Base-by-base conservation (phyloP, 2,113 vertebrate species). In the Neotoma lepida region DNA sequence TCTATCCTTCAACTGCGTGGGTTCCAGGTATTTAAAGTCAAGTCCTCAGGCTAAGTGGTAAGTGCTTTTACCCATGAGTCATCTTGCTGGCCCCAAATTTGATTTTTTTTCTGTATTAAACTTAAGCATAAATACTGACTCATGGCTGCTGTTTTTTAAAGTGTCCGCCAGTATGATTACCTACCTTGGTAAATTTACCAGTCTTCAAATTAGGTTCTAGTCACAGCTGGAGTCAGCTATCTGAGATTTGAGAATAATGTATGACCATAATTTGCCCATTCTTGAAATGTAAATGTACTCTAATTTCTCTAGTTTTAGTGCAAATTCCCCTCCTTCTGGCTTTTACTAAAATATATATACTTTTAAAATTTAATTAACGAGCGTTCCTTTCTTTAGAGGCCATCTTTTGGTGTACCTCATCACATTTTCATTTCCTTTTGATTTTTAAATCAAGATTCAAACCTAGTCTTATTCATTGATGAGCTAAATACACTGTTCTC, bases 381-480 rank as follows among this genome's bases (percentile, higher is more conserved):
- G 56, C 2, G 24, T 70, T 93, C n/a, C 56, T 94, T n/a, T 33
- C 86, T 88, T 89, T 93, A 74, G 80, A 44, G 51, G 22, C 20
- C 39, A 44, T 92, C 33, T 94, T 92, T 90, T 58, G 15, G 33
- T 78, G 4, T 8, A 86, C 22, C 17, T 86, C 14, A 91, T n/a
- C 54, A 24, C 41, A 81, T 96, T 91, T 86, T 64, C 66, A 58
- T 82, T 96, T 93, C 33, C 22, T 76, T 95, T 89, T 94, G 86
- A 93, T 96, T 97, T 95, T 94, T 68, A 93, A 96, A 97, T 95
- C 93, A 96, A 94, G 93, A 96, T 94, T 93, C 93, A 88, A 93
- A 95, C 66, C 76, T 85, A 95, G 90, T 61, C 35, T 70, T 92
- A 93, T 78, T 95, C 91, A 94, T 89, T 97, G 96, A 96, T 90